Conservation (phyloP, 2,888 invertebrate genomes). For the Drosophila nigricruria region DNA sequence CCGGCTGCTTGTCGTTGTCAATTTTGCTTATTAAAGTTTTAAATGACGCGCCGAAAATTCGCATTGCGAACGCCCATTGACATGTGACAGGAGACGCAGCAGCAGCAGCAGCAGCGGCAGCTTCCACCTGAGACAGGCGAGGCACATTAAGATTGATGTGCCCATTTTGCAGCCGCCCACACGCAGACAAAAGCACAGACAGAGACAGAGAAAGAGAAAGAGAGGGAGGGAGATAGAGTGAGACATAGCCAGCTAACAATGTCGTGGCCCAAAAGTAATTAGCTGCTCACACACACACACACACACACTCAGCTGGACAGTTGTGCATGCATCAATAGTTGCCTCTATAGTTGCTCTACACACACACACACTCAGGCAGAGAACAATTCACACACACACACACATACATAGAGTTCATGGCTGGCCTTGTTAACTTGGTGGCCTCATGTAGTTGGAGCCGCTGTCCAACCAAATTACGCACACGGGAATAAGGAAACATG, state of each 20-base stretch:
- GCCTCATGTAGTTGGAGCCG: constrained; percentile 48
- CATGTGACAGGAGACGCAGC: constrained; percentile 64
- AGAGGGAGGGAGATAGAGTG: not conserved
- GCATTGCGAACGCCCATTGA: constrained; percentile 72
- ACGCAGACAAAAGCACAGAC: too few relatives aligned
- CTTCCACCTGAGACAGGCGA: constrained; percentile 64
- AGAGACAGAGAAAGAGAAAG: constrained; percentile 1
- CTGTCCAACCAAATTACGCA: constrained; percentile 75
- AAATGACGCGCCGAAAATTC: constrained; percentile 78
- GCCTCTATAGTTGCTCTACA: constrained; percentile 10
- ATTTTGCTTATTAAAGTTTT: constrained; percentile 78
- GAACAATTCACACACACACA: constrained; percentile 18
- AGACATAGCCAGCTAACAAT: constrained; percentile 54
- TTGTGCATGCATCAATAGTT: constrained; percentile 69
- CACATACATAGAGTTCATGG: constrained; percentile 30
- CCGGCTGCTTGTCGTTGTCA: constrained; percentile 65
- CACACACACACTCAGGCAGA: constrained; percentile 11
- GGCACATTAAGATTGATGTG: constrained; percentile 76
- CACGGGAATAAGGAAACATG: constrained; percentile 82
- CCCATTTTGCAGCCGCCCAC: constrained; percentile 57
- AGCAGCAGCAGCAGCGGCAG: constrained; percentile 8
- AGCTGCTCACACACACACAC: constrained; percentile 50
- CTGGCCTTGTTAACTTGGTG: constrained; percentile 70
- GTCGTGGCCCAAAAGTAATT: constrained; percentile 71
- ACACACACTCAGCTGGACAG: constrained; percentile 20